Percentiles rank a stretch among this genome's conserved stretches.
Conservation (phyloP, 2,888 invertebrate species). For the Octodonta nipae region DNA sequence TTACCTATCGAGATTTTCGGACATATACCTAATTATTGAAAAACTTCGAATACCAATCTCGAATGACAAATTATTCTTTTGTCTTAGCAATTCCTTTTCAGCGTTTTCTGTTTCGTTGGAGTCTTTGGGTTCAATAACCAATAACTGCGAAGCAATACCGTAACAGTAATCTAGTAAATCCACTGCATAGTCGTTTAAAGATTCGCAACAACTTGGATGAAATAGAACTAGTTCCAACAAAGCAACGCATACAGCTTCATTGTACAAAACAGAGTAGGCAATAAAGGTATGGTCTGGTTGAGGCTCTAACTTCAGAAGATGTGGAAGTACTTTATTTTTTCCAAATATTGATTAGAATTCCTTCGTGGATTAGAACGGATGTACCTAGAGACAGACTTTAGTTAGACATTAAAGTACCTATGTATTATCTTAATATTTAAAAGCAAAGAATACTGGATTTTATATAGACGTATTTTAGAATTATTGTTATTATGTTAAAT, state of each 20-base stretch:
- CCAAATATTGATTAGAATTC: conserved; percentile 73
- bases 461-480: no score
- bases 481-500: no score
- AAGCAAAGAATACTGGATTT: no score
- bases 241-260: conserved; percentile 53
- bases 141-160: conserved; percentile 49
- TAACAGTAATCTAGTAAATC: conserved; percentile 76
- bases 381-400: conserved; percentile 31
- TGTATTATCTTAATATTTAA: not conserved
- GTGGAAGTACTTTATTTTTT: conserved; percentile 64
- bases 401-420: not conserved
- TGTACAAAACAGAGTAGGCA: conserved; percentile 47
- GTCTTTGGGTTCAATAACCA: conserved; percentile 40
- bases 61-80: conserved; percentile 55
- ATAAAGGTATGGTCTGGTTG: conserved; percentile 59
- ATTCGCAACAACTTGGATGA: conserved; percentile 66
- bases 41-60: conserved; percentile 70
- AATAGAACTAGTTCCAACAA: conserved; percentile 71
- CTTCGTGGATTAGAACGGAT: conserved; percentile 63
- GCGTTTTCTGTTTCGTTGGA: conserved; percentile 32
- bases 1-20: conserved; percentile 44
- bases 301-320: conserved; percentile 54
- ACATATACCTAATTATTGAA: conserved; percentile 61
- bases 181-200: conserved; percentile 59
- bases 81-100: conserved; percentile 49